phyloP scores from a whole-genome alignment of 2,888 invertebrate genomes.

The Xestia sexstrigata region DNA sequence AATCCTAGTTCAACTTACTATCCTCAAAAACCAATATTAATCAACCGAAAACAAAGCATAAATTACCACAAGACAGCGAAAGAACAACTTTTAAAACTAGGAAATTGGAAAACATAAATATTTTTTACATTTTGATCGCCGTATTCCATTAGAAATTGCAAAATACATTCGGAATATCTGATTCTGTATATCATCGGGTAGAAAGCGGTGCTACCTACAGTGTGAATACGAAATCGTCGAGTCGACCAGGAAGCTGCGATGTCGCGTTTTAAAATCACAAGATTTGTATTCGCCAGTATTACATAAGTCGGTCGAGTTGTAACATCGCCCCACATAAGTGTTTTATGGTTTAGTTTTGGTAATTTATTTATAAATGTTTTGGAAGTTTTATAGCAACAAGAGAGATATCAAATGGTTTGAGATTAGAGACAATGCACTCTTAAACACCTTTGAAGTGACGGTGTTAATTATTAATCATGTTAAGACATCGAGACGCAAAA shows the following conservation, averaged over 20 bases:
- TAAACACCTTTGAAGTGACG: not conserved
- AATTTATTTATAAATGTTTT: slow-evolving; percentile 33
- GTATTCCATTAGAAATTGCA: slow-evolving; percentile 68
- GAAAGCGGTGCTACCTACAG: slow-evolving; percentile 73
- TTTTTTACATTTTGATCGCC: slow-evolving; percentile 6
- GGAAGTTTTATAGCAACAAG: not conserved
- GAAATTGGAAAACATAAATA: slow-evolving; percentile 16
- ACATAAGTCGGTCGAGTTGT: slow-evolving; percentile 66
- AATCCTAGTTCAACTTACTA: not conserved
- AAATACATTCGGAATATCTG: slow-evolving; percentile 67
- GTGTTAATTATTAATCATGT: too few relatives aligned
- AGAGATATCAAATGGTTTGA: not conserved
- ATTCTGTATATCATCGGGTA: slow-evolving; percentile 68
- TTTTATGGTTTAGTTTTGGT: slow-evolving; percentile 36
- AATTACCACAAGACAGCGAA: slow-evolving; percentile 16
- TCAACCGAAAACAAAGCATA: not conserved
- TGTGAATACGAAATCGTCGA: slow-evolving; percentile 76
- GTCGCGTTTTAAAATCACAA: slow-evolving; percentile 70
- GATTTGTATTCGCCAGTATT: slow-evolving; percentile 71
- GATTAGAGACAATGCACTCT: not conserved
- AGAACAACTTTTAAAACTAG: slow-evolving; percentile 38
- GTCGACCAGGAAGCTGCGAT: slow-evolving; percentile 73
- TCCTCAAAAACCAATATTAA: not conserved
- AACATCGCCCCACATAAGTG: slow-evolving; percentile 50
- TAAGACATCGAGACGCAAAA: too few relatives aligned